phyloP scores from a whole-genome alignment of 2,113 vertebrate genomes.

The Leuciscus idus region DNA sequence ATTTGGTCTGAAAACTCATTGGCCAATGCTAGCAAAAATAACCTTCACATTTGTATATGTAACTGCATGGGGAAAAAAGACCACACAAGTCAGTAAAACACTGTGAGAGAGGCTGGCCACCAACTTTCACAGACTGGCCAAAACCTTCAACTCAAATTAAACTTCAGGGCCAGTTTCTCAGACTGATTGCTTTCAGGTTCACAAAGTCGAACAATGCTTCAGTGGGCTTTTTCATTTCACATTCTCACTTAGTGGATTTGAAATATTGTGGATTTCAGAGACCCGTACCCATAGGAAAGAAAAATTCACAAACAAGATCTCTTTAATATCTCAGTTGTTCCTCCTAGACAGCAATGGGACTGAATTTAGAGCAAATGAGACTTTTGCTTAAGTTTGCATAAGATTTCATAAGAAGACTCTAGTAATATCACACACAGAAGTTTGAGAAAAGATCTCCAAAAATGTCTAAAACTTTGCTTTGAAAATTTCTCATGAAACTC shows the following conservation, averaged over 20 bases:
- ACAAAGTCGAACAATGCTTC: background rate
- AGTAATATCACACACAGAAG: no score
- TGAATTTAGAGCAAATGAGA: no score
- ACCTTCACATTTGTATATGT: slow-evolving; percentile 71
- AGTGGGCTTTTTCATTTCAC: background rate
- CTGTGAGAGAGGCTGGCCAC: slow-evolving; percentile 16
- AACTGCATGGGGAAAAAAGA: slow-evolving; percentile 52
- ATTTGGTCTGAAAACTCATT: slow-evolving; percentile 78
- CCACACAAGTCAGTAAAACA: slow-evolving; percentile 67
- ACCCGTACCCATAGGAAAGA: background rate
- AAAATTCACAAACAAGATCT: background rate
- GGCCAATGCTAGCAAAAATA: slow-evolving; percentile 74
- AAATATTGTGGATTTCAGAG: background rate
- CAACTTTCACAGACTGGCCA: slow-evolving; percentile 32
- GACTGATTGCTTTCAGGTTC: slow-evolving; percentile 16
- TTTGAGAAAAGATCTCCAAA: no score
- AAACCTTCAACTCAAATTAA: slow-evolving; percentile 24
- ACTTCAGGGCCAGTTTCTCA: slow-evolving; percentile 24
- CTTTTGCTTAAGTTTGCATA: no score
- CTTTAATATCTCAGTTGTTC: background rate
- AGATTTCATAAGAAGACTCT: no score
- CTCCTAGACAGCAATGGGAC: no score
- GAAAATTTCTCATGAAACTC: background rate
- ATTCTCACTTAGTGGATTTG: background rate
- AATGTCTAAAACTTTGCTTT: background rate